Evolutionary conservation across 2,797 vertebrate species (phyloP).

Genomic region (Alcedo atthis): DNA sequence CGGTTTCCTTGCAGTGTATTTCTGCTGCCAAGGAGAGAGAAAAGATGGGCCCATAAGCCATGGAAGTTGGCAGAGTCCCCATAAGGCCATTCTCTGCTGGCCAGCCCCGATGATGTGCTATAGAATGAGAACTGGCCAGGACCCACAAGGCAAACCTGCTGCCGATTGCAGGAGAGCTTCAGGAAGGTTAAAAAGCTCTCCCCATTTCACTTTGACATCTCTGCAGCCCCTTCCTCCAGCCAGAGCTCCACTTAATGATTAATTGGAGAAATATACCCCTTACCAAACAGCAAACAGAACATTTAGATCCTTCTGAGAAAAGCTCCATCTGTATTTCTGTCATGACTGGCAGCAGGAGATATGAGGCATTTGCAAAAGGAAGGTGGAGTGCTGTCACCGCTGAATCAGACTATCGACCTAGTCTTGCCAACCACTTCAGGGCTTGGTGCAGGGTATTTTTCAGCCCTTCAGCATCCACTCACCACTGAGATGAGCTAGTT

Average conservation of each 20-base stretch:
- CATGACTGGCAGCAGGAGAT: conserved; percentile 35
- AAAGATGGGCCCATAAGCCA: not conserved
- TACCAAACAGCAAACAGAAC: conserved; percentile 35
- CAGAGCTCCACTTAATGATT: conserved; percentile 47
- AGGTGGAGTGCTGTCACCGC: not conserved
- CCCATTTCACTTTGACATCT: conserved; percentile 4
- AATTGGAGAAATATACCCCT: conserved; percentile 37
- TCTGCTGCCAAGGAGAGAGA: conserved; percentile 19
- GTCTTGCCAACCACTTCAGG: not conserved
- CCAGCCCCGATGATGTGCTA: not conserved
- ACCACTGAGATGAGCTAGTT: not conserved
- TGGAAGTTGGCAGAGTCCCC: conserved; percentile 37
- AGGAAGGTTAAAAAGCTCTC: conserved; percentile 17
- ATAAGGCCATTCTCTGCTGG: conserved; percentile 48
- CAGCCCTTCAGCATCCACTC: not conserved
- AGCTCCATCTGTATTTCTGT: conserved; percentile 15
- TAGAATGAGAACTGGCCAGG: conserved; percentile 47
- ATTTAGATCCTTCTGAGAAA: conserved; percentile 44
- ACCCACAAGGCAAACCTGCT: conserved; percentile 16
- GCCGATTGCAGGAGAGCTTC: not conserved
- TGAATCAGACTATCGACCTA: conserved; percentile 3
- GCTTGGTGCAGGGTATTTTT: not conserved
- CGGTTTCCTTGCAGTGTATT: not conserved
- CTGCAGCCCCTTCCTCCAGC: conserved; percentile 44
- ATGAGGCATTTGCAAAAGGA: conserved; percentile 19